phyloP scores from a whole-genome alignment of 2,888 invertebrate species.

The Drosophila formosana region DNA sequence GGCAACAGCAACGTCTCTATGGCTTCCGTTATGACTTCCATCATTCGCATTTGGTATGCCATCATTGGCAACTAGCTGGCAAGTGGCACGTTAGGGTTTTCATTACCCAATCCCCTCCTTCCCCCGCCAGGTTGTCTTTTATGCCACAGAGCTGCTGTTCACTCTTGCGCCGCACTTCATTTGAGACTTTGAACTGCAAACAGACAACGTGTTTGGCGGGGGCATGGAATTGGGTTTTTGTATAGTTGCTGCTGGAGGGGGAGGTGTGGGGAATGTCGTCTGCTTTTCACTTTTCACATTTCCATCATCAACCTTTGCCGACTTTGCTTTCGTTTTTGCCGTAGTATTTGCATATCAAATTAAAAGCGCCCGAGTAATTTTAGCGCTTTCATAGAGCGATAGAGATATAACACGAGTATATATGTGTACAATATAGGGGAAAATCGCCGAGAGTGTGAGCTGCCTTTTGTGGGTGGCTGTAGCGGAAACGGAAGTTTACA shows the following conservation, averaged over 20 bases:
- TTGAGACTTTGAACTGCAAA: constrained; percentile 80
- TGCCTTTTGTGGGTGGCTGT: constrained; percentile 35
- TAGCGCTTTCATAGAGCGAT: constrained; percentile 67
- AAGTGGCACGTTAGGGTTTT: constrained; percentile 51
- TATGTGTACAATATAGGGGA: background rate
- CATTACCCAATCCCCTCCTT: constrained; percentile 41
- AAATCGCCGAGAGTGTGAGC: background rate
- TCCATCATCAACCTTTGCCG: constrained; percentile 79
- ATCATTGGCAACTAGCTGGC: constrained; percentile 56
- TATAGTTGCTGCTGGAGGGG: constrained; percentile 16
- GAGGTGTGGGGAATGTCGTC: constrained; percentile 44
- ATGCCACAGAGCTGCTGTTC: constrained; percentile 18
- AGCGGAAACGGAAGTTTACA: constrained; percentile 74
- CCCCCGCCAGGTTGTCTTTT: constrained; percentile 4
- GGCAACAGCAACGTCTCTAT: constrained; percentile 55
- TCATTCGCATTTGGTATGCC: constrained; percentile 57
- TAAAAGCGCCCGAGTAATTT: constrained; percentile 81
- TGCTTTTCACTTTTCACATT: constrained; percentile 80
- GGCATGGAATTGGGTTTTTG: constrained; percentile 34
- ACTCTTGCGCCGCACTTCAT: constrained; percentile 65
- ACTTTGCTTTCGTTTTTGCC: constrained; percentile 79
- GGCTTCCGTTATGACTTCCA: constrained; percentile 68
- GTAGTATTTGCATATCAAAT: constrained; percentile 81
- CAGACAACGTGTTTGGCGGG: constrained; percentile 67
- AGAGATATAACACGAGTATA: constrained; percentile 30